Evolutionary conservation across 2,113 vertebrate genomes (phyloP).

Genomic region (Apus apus): DNA sequence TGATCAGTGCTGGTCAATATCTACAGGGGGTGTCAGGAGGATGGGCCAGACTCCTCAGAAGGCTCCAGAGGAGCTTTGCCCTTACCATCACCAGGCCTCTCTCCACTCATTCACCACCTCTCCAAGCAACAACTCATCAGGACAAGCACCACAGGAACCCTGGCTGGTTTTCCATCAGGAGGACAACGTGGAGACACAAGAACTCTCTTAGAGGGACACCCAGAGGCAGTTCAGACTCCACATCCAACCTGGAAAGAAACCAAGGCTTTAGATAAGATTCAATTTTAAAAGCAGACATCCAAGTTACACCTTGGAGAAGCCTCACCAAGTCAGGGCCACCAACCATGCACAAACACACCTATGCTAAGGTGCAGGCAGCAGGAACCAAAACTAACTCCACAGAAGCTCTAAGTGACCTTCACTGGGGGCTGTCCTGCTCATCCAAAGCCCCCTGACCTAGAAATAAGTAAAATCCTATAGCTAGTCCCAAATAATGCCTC

Average conservation of each 20-base stretch:
- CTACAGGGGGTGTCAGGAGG: too few relatives aligned
- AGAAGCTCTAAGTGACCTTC: neutral
- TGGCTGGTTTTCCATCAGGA: neutral
- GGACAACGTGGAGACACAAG: neutral
- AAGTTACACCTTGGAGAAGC: neutral
- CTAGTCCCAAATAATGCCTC: neutral
- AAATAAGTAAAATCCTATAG: neutral
- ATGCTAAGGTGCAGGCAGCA: rapidly evolving
- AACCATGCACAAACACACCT: neutral
- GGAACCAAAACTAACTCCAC: neutral
- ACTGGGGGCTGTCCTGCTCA: neutral
- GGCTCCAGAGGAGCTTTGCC: neutral
- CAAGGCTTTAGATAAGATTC: neutral
- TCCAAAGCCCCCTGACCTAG: neutral
- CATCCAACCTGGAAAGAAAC: neutral
- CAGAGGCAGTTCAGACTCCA: neutral
- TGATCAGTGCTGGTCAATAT: too few relatives aligned
- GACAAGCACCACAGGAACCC: neutral
- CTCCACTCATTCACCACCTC: slow-evolving; percentile 3
- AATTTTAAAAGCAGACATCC: neutral
- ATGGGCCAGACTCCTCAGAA: neutral
- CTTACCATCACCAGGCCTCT: neutral
- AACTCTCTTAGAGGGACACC: neutral
- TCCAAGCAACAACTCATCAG: neutral
- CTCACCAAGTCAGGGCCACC: neutral